phyloP scores from a whole-genome alignment of 2,888 invertebrate genomes.

The Branchellion lobata region DNA sequence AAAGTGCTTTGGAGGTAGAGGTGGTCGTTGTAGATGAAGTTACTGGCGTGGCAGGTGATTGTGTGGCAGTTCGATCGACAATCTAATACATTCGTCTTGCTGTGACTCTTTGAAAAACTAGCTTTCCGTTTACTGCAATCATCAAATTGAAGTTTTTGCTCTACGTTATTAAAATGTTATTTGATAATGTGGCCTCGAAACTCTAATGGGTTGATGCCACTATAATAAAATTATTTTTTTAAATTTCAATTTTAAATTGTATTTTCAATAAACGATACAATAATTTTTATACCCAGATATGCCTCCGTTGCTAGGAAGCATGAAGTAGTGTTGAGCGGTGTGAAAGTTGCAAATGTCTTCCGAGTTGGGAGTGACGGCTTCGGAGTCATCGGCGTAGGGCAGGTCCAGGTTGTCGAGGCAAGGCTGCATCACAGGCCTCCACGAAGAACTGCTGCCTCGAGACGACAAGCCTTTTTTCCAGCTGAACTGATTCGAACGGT shows the following conservation, averaged over 20 bases:
- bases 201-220: too few relatives aligned
- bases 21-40: not conserved
- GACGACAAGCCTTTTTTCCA: conserved; percentile 59
- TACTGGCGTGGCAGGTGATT: not conserved
- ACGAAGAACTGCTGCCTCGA: conserved; percentile 35
- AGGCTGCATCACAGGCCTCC: conserved; percentile 41
- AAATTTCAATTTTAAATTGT: not conserved
- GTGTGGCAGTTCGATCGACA: not conserved
- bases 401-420: conserved; percentile 49
- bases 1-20: not conserved
- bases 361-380: conserved; percentile 82
- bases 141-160: too few relatives aligned
- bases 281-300: not conserved
- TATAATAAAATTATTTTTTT: not conserved
- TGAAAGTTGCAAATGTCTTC: conserved; percentile 68
- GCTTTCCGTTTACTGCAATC: not conserved
- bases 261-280: too few relatives aligned
- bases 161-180: too few relatives aligned
- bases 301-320: not conserved
- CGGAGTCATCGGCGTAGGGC: conserved; percentile 48
- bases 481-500: conserved; percentile 63
- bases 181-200: too few relatives aligned
- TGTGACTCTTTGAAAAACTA: not conserved
- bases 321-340: conserved; percentile 42
- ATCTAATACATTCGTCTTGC: not conserved